Evolutionary conservation across 2,113 vertebrate genomes (phyloP), one percentile per base, ranked within the genome.

Genomic region (Toxotes chatareus): DNA sequence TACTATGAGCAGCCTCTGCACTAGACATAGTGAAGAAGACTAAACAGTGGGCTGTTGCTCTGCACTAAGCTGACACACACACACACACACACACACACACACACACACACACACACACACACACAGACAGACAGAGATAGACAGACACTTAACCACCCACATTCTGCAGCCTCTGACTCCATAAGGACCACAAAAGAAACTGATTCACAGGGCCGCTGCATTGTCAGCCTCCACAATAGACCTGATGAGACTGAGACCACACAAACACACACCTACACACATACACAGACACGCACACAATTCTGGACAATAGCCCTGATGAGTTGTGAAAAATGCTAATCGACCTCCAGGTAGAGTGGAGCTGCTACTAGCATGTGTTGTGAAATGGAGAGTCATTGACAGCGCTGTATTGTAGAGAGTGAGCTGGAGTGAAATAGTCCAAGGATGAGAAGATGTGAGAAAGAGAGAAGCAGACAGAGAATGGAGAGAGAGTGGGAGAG

Each of bases 101-200:
- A 65, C 75, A 72, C 77, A 72, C 79, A 79, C 8, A 11, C 80
- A 49, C 84, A n/a, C 75, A 70, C 67, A 68, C 77, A 79, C 64
- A 67, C 57, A 51, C 32, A 19, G 19, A 66, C 64, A 27, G 23
- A 6, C 7, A 61, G 7, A 63, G 17, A 83, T 34, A 79, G 40
- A 77, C 68, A 79, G 72, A 90, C 85, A 88, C 82, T 90, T 86
- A 81, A 55, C 84, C 83, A 80, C 91, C 88, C 69, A 86, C 90
- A 57, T 32, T 14, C 64, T 63, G 38, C 84, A 76, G 81, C 79
- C 76, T 85, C 55, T 60, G 76, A 89, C 82, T 88, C 79, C 27
- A 40, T 34, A 13, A 89, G 71, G 82, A 88, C 76, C 74, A 92
- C 83, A 92, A 91, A 91, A 83, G 86, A 65, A 83, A 82, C 72